Conservation (phyloP, 2,888 invertebrate genomes). For the Halictus ligatus region DNA sequence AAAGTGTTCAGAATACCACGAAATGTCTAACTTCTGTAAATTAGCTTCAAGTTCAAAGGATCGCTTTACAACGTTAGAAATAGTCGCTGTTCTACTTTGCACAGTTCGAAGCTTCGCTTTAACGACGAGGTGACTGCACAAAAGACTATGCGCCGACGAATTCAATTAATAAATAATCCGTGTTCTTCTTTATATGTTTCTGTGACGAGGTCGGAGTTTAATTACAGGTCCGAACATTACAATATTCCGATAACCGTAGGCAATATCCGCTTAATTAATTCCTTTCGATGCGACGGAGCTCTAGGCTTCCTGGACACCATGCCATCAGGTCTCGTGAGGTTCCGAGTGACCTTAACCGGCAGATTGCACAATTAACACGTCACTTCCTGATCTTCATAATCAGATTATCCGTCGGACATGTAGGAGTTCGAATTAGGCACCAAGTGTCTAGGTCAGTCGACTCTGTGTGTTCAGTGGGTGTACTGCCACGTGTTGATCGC, state of each 20-base stretch:
- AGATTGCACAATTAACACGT: constrained; percentile 50
- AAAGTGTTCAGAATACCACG: background rate
- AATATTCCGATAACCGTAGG: constrained; percentile 13
- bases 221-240: background rate
- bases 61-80: background rate
- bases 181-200: background rate
- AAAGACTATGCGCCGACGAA: background rate
- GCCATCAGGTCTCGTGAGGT: background rate
- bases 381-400: constrained; percentile 52
- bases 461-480: background rate
- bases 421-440: constrained; percentile 8
- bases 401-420: constrained; percentile 42
- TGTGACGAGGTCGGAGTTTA: background rate
- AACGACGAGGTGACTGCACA: background rate
- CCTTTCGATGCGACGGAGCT: constrained; percentile 1
- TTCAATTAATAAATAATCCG: background rate
- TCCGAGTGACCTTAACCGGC: constrained; percentile 56
- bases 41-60: background rate
- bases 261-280: constrained; percentile 40
- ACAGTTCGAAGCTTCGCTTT: background rate
- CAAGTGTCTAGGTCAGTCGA: background rate
- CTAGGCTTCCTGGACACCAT: background rate
- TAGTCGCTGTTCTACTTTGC: background rate
- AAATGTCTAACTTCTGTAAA: background rate
- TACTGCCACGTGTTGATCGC: constrained; percentile 1